Base-by-base conservation (phyloP, 2,113 vertebrate genomes). In the Heliornis fulica region DNA sequence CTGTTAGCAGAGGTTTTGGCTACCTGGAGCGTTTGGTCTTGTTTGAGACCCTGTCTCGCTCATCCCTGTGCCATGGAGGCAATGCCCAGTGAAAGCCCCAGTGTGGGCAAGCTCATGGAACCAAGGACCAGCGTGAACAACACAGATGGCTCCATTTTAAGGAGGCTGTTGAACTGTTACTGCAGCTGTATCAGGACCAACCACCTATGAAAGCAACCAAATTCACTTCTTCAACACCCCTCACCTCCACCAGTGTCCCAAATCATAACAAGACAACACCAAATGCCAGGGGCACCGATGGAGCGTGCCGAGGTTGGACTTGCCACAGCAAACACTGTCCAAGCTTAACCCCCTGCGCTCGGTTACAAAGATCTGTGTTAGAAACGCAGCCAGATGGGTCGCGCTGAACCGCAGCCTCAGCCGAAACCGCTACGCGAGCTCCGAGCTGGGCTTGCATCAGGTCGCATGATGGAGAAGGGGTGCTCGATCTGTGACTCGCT, bases 1-100 rank as follows among this genome's bases (percentile, higher is more conserved):
- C 10, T 13, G 0, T 23, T 5, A 21, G 25, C 60, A 70, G 63
- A 43, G 53, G n/a, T 16, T 48, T 65, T 38, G 13, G 31, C 36
- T 71, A 6, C 31, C 25, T 0, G 0, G 43, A 0, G 2, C 0
- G 0, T 66, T 43, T 12, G n/a, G 76, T 72, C 11, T 90, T 19
- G 17, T 40, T 38, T 0, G 6, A 43, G 57, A 71, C 21, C 23
- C n/a, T 2, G 0, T 25, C 8, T 0, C 1, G 60, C 32, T 82
- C 64, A 68, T 14, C 60, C 45, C 19, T 0, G 4, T 34, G 26
- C 83, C 72, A 3, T 2, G 13, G 71, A 71, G 43, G 22, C 2
- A 2, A 51, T 2, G 9, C 32, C 21, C 16, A 15, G 15, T 38
- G 32, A 72, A 28, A 91, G 26, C 36, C 46, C 10, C 56, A 38